Percentiles rank a stretch among this genome's conserved stretches.
Evolutionary conservation across 2,113 vertebrate species (phyloP).

Genomic region (Gopherus evgoodei): DNA sequence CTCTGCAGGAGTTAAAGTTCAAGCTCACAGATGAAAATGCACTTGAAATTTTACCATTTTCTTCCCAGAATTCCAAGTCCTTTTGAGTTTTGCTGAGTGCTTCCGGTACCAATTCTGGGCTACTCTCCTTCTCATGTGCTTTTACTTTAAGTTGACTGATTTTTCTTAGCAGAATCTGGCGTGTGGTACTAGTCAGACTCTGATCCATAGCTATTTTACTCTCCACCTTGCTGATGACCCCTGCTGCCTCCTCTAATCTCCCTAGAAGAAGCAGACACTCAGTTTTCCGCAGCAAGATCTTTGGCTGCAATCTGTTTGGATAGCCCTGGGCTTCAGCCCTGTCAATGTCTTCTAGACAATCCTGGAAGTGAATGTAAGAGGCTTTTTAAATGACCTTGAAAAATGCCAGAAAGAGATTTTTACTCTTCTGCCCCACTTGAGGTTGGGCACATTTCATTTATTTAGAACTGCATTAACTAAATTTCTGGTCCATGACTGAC

Average conservation of each 20-base stretch:
- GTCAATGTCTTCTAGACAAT: conserved; percentile 87
- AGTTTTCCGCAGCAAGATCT: conserved; percentile 83
- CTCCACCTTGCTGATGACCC: conserved; percentile 45
- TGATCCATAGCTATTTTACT: background rate
- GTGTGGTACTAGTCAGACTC: background rate
- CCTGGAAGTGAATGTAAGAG: conserved; percentile 74
- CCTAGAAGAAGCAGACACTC: conserved; percentile 83
- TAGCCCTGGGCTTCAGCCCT: conserved; percentile 84
- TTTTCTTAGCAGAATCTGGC: conserved; percentile 51
- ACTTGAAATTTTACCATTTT: conserved; percentile 53
- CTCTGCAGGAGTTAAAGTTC: conserved; percentile 79
- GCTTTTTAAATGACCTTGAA: background rate
- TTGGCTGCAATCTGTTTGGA: conserved; percentile 85
- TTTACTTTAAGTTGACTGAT: conserved; percentile 64
- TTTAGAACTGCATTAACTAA: fast-evolving
- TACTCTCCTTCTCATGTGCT: background rate
- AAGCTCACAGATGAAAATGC: conserved; percentile 79
- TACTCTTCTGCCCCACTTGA: background rate
- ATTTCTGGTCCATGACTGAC: fast-evolving
- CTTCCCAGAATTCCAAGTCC: conserved; percentile 41
- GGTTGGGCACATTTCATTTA: background rate
- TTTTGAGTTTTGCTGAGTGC: background rate
- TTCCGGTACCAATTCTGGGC: background rate
- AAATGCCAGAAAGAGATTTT: fast-evolving
- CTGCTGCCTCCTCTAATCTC: conserved; percentile 61